Evolutionary conservation across 1,140 invertebrate species (phyloP).

Genomic region (Maniola jurtina): DNA sequence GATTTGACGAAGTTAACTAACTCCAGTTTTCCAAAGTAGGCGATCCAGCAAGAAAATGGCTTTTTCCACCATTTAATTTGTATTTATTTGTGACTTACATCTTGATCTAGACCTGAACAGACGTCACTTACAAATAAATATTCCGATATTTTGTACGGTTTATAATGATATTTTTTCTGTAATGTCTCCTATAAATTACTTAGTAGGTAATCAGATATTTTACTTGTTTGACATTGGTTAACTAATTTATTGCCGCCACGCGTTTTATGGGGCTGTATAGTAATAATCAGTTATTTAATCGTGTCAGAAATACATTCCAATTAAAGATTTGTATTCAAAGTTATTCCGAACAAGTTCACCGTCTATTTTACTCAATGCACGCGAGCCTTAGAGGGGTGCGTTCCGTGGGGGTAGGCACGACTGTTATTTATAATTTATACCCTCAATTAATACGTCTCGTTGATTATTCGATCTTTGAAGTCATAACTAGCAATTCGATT

Average conservation of each 20-base stretch:
- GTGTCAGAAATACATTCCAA: constrained; percentile 14
- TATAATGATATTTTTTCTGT: no score
- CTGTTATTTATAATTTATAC: constrained; percentile 63
- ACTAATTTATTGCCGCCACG: constrained; percentile 8
- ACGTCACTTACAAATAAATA: no score
- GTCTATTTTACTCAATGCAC: constrained; percentile 18
- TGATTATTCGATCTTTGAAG: constrained; percentile 20
- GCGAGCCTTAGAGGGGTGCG: constrained; percentile 20
- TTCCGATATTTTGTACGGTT: no score
- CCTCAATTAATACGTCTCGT: constrained; percentile 55
- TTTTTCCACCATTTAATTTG: no score
- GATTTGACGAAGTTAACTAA: no score
- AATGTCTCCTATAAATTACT: no score
- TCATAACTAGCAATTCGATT: background rate
- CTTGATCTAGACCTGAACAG: no score
- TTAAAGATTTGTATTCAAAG: constrained; percentile 26
- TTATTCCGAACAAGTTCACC: constrained; percentile 18
- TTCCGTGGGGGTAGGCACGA: constrained; percentile 26
- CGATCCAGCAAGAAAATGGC: no score
- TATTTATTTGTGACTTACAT: no score
- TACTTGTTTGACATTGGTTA: background rate
- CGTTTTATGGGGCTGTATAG: background rate
- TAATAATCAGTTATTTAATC: constrained; percentile 2
- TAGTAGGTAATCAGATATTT: background rate
- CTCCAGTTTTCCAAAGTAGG: no score